A percentile compares a stretch with the other conserved stretches of the same genome.
phyloP scores from a whole-genome alignment of 2,888 invertebrate species.

The Therioaphis trifolii region DNA sequence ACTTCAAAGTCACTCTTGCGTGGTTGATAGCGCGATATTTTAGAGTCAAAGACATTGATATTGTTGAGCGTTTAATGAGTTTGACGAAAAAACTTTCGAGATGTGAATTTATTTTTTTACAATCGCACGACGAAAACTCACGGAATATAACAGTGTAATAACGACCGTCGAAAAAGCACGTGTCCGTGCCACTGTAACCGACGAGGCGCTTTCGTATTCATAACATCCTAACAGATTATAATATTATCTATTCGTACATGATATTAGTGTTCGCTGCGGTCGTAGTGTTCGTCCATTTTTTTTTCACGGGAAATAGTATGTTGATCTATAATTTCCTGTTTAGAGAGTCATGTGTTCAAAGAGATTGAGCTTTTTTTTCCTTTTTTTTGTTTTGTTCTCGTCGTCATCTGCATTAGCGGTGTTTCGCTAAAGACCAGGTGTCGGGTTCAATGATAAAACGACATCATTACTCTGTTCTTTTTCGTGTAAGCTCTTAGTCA shows the following conservation, averaged over 20 bases:
- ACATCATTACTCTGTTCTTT: background rate
- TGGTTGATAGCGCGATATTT: background rate
- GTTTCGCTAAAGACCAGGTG: slow-evolving; percentile 18
- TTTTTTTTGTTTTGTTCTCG: background rate
- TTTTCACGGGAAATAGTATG: background rate
- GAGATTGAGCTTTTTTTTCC: background rate
- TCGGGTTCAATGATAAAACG: slow-evolving; percentile 42
- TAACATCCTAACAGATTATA: too few species aligned
- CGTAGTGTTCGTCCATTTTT: background rate
- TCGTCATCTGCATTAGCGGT: background rate
- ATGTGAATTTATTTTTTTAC: too few species aligned
- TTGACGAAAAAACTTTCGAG: too few species aligned
- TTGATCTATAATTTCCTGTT: slow-evolving; percentile 20
- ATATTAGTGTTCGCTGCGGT: too few species aligned
- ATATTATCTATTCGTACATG: background rate
- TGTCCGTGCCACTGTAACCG: too few species aligned
- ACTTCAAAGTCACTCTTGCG: background rate
- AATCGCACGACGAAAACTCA: too few species aligned
- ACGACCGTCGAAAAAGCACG: too few species aligned
- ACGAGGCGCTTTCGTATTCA: too few species aligned
- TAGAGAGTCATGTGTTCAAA: slow-evolving; percentile 24
- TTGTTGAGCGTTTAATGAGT: too few species aligned
- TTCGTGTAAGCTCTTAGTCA: background rate
- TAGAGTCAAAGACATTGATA: background rate
- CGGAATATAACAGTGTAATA: too few species aligned